Base-by-base conservation (phyloP, 2,888 invertebrate genomes). In the Philhelius pedissequus region DNA sequence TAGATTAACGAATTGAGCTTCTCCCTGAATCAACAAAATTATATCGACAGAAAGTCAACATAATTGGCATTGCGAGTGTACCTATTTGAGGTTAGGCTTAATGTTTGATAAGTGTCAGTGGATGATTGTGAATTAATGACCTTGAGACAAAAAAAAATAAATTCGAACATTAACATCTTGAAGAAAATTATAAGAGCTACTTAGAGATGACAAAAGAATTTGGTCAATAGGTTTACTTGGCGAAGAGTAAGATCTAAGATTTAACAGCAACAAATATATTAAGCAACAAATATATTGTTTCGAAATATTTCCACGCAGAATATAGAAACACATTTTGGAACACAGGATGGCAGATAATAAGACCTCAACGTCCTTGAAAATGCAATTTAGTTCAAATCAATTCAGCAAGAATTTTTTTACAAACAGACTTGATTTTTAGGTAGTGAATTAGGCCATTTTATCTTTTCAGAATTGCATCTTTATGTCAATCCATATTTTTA, bases 71-170 rank as follows among this genome's bases (percentile, higher is more conserved):
- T 74, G 78, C 40, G 68, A 56, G 52, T 69, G 78, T 27, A n/a
- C n/a, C n/a, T n/a, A 45, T 58, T 74, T 48, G 60, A 62, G 35
- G 13, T 13, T 1, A 40, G 22, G 9, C 20, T 52, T 27, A 18
- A 7, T 25, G 5, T 3, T 25, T 38, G 27, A 64, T 32, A 43
- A 43, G 69, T 50, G 45, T 5, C 32, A 20, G 35, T 56, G 66
- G 58, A 30, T n/a, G n/a, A n/a, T n/a, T 45, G 64, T 69, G 69
- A 66, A 70, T 79, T 73, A 62, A 70, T 70, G 79, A 79, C 83
- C 83, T 83, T 83, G 83, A n/a, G n/a, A 77, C 58, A 18, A 27
- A 11, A 60, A 77, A 68, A 73, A 52, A 58, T n/a, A n/a, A n/a
- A n/a, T n/a, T 50, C 52, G 62, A 64, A 48, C 56, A 50, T 74